Evolutionary conservation across 2,113 vertebrate genomes (phyloP).

Genomic region (Corythornis vintsioides): DNA sequence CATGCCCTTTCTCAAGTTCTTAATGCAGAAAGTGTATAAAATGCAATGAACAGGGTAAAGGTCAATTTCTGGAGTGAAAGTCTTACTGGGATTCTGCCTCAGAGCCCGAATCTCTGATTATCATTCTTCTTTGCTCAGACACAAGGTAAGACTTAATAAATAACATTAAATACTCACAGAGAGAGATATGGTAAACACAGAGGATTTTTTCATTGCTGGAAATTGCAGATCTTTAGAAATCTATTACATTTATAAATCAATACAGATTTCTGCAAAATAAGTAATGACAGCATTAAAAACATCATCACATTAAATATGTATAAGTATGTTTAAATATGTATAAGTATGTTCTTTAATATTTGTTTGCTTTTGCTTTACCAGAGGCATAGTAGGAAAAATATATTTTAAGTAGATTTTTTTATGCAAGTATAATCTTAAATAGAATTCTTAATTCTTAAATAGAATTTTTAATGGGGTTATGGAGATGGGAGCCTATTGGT

Average conservation of each 20-base stretch:
- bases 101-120: neutral
- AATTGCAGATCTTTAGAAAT: neutral
- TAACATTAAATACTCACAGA: neutral
- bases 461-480: neutral
- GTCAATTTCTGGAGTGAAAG: neutral
- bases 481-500: neutral
- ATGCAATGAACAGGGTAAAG: neutral
- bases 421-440: neutral
- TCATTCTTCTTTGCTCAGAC: neutral
- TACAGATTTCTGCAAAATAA: neutral
- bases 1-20: neutral
- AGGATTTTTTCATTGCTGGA: neutral
- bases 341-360: neutral
- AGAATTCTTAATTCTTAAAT: conserved; percentile 16
- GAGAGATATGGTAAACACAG: neutral
- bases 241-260: neutral
- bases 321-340: neutral
- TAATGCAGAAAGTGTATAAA: neutral
- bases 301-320: neutral
- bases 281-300: neutral
- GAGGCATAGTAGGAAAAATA: neutral
- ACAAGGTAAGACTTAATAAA: neutral
- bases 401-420: neutral
- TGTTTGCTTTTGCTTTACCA: conserved; percentile 4
- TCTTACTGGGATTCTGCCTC: neutral